phyloP scores from a whole-genome alignment of 2,797 vertebrate species.

The Hemitrygon akajei region DNA sequence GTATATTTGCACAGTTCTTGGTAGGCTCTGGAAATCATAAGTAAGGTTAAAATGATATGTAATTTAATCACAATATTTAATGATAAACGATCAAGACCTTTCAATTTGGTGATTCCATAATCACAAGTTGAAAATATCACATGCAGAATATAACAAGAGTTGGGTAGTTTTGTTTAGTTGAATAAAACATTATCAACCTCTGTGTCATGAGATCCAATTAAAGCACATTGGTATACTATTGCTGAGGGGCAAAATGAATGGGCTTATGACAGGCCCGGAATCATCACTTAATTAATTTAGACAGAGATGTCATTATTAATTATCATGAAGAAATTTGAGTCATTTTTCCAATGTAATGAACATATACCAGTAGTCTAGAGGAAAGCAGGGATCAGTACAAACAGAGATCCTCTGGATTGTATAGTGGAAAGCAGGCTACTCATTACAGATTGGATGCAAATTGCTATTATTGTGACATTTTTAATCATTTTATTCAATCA shows the following conservation, averaged over 20 bases:
- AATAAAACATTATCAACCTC: neutral
- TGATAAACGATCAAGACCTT: neutral
- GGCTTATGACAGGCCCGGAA: neutral
- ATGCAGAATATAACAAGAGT: neutral
- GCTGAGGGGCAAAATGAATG: neutral
- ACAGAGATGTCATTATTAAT: neutral
- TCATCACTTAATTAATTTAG: slow-evolving; percentile 10
- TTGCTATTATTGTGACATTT: slow-evolving; percentile 8
- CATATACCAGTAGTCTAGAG: neutral
- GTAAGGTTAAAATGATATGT: neutral
- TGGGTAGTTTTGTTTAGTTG: neutral
- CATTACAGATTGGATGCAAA: neutral
- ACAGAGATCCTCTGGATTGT: neutral
- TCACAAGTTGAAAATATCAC: neutral
- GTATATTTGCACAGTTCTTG: neutral
- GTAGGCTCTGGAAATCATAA: neutral
- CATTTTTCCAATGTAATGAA: slow-evolving; percentile 21
- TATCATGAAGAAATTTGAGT: neutral
- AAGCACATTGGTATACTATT: neutral
- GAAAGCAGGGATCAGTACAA: neutral
- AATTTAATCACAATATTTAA: neutral
- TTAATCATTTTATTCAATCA: neutral
- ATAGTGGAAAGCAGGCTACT: neutral
- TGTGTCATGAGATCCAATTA: neutral
- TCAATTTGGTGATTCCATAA: neutral